Conservation (phyloP, 2,888 invertebrate species). For the Tanaodytes sp. region DNA sequence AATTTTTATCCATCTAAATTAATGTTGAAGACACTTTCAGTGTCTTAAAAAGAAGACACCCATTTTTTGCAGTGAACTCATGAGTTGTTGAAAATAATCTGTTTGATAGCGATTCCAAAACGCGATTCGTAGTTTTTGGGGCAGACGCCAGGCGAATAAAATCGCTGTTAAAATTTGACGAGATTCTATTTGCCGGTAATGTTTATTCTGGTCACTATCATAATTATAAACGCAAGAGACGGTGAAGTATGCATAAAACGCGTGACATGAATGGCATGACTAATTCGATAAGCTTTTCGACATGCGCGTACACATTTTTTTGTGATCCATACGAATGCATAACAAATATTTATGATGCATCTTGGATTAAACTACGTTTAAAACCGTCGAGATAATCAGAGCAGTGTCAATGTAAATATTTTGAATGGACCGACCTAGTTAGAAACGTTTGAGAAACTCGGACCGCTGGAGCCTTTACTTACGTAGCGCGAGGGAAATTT, state of each 20-base stretch:
- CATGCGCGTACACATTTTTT: too few species aligned
- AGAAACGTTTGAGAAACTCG: not conserved
- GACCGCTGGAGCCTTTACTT: not conserved
- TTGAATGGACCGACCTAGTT: not conserved
- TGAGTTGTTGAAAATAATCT: too few species aligned
- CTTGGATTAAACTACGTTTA: too few species aligned
- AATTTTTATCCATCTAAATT: too few species aligned
- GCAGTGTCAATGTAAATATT: conserved; percentile 19
- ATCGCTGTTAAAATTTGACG: conserved; percentile 22
- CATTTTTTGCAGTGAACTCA: too few species aligned
- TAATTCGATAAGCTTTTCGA: conserved; percentile 39
- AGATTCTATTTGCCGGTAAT: conserved; percentile 15
- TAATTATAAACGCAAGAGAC: conserved; percentile 41
- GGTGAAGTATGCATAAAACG: conserved; percentile 28
- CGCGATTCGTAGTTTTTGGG: not conserved
- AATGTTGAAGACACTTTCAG: too few species aligned
- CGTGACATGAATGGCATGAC: conserved; percentile 41
- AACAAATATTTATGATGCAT: too few species aligned
- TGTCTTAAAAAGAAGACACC: too few species aligned
- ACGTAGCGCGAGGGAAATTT: too few species aligned
- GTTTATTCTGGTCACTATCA: conserved; percentile 14
- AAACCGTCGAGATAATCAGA: conserved; percentile 17
- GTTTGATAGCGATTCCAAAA: not conserved
- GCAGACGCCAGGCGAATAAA: not conserved
- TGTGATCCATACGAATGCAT: too few species aligned